Evolutionary conservation across 1,140 invertebrate genomes (phyloP).

Genomic region (Sinonovacula constricta): DNA sequence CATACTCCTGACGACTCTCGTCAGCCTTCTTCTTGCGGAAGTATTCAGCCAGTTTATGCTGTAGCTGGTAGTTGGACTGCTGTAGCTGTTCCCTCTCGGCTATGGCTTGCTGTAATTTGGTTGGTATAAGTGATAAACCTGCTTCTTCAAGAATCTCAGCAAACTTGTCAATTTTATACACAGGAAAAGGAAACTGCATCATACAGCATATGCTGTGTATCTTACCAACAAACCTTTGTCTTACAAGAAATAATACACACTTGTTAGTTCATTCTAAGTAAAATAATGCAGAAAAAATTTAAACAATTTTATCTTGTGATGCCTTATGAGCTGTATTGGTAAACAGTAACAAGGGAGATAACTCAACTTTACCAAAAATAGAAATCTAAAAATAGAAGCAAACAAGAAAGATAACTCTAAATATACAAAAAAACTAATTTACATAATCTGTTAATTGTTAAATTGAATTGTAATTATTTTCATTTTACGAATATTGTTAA

Average conservation of each 20-base stretch:
- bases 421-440: background rate
- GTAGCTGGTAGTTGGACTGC: slow-evolving; percentile 74
- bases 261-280: too few relatives aligned
- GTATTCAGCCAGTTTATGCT: slow-evolving; percentile 77
- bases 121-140: background rate
- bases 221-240: too few relatives aligned
- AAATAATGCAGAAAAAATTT: too few relatives aligned
- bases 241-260: background rate
- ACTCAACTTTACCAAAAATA: background rate
- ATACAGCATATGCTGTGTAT: too few relatives aligned
- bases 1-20: slow-evolving; percentile 71
- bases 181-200: too few relatives aligned
- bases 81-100: slow-evolving; percentile 73
- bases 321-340: too few relatives aligned
- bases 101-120: slow-evolving; percentile 66
- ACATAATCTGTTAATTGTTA: too few relatives aligned
- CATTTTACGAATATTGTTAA: too few relatives aligned
- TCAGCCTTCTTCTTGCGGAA: slow-evolving; percentile 78
- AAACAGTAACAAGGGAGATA: slow-evolving; percentile 12
- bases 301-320: too few relatives aligned
- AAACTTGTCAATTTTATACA: background rate
- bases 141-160: background rate
- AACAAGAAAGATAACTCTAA: too few relatives aligned
- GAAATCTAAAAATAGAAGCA: too few relatives aligned
- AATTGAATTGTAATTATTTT: too few relatives aligned